These are phyloP conservation scores for Brachypteracias leptosomus DNA, from an alignment of 2,113 vertebrate species.

Conservation along the genomic window DNA sequence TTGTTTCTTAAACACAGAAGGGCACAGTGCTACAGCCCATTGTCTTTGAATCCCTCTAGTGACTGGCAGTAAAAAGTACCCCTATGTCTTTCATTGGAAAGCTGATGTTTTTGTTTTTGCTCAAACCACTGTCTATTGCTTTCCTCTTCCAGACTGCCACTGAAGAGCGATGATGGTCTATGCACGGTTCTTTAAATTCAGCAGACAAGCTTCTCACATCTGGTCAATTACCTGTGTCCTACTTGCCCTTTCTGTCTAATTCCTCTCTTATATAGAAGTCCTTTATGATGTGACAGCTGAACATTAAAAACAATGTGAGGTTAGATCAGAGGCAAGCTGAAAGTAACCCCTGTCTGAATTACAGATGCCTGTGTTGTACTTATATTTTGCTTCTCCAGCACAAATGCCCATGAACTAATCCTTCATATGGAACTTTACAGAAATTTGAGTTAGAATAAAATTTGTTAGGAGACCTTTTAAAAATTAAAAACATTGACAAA, in stretches of 20 bases:
- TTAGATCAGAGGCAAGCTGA: slow-evolving; percentile 38
- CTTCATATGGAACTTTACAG: neutral
- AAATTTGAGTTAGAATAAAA: neutral
- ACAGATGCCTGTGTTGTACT: slow-evolving; percentile 20
- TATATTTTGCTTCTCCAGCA: slow-evolving; percentile 22
- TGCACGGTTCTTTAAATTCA: slow-evolving; percentile 36
- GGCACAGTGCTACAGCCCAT: neutral
- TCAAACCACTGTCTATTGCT: neutral
- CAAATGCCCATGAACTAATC: neutral
- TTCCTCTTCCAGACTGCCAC: neutral
- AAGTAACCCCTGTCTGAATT: slow-evolving; percentile 62
- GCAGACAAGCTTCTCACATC: slow-evolving; percentile 10
- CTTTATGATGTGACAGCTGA: slow-evolving; percentile 52
- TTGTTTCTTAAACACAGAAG: neutral
- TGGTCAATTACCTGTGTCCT: slow-evolving; percentile 61
- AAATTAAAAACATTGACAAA: neutral
- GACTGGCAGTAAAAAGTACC: neutral
- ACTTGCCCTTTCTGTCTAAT: slow-evolving; percentile 57
- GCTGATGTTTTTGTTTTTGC: neutral
- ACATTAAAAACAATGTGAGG: slow-evolving; percentile 63
- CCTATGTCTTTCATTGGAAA: neutral
- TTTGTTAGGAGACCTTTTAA: neutral
- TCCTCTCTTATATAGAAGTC: slow-evolving; percentile 11
- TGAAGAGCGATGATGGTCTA: neutral
- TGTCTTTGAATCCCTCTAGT: neutral